Evolutionary conservation across 2,797 vertebrate genomes (phyloP).

Genomic region (Ispidina lecontei): DNA sequence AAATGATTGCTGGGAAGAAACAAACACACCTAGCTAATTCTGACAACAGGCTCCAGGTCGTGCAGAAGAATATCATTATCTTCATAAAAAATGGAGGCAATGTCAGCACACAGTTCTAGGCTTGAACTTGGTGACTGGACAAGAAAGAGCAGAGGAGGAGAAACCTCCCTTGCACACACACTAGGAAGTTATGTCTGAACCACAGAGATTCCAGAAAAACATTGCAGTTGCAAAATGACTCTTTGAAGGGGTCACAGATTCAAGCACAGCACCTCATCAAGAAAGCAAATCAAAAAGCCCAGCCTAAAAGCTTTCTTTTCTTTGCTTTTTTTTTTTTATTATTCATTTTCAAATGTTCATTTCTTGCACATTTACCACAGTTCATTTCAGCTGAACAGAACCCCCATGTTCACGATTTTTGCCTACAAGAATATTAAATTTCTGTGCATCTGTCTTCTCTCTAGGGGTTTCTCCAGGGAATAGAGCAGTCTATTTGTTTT

Average conservation of each 20-base stretch:
- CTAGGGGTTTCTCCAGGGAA: constrained; percentile 53
- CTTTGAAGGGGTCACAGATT: constrained; percentile 37
- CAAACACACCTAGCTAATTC: background rate
- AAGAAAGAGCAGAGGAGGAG: background rate
- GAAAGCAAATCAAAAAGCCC: background rate
- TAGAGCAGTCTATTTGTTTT: constrained; percentile 68
- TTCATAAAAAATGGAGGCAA: background rate
- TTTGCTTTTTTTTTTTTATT: background rate
- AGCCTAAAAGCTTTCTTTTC: background rate
- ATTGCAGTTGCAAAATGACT: background rate
- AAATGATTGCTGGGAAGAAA: background rate
- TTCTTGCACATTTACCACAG: constrained; percentile 45
- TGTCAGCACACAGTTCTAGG: background rate
- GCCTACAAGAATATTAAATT: constrained; percentile 67
- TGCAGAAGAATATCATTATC: background rate
- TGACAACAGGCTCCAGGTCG: background rate
- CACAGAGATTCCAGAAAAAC: constrained; percentile 11
- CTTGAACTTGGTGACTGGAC: background rate
- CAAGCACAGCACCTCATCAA: constrained; percentile 32
- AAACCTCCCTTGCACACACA: background rate
- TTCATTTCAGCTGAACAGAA: constrained; percentile 49
- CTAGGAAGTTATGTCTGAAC: background rate
- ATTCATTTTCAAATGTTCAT: constrained; percentile 36
- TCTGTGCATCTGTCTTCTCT: constrained; percentile 43
- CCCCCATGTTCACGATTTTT: constrained; percentile 53